Conservation (phyloP, 2,888 invertebrate genomes). For the Petrolisthes cinctipes region DNA sequence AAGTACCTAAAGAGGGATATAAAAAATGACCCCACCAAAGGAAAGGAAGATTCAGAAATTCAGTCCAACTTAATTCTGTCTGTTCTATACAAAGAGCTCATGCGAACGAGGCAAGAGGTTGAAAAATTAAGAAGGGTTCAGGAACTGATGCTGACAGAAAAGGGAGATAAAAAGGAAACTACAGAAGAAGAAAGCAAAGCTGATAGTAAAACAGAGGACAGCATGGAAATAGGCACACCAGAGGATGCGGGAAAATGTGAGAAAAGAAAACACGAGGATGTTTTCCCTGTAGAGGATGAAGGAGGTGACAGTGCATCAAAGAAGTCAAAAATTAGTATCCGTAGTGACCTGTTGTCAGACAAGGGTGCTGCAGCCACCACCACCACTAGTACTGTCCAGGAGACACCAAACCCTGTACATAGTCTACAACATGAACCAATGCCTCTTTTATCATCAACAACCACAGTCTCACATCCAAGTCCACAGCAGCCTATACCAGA, state of each 20-base stretch:
- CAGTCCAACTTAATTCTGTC: slow-evolving; percentile 41
- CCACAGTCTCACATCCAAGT: slow-evolving; percentile 1
- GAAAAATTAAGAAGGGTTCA: slow-evolving; percentile 57
- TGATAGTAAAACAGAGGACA: slow-evolving; percentile 12
- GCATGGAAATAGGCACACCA: no score
- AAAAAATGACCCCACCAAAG: background rate
- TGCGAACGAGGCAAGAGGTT: slow-evolving; percentile 57
- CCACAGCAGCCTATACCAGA: background rate
- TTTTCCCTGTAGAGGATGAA: background rate
- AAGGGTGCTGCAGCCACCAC: background rate
- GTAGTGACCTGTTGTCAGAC: slow-evolving; percentile 38
- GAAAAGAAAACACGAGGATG: slow-evolving; percentile 35
- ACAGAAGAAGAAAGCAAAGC: slow-evolving; percentile 15
- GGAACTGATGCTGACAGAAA: slow-evolving; percentile 56
- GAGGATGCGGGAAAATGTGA: slow-evolving; percentile 21
- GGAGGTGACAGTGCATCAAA: slow-evolving; percentile 6
- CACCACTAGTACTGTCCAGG: slow-evolving; percentile 8
- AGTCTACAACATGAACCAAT: background rate
- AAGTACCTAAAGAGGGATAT: slow-evolving; percentile 17
- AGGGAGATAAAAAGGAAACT: slow-evolving; percentile 50
- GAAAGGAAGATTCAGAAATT: slow-evolving; percentile 39
- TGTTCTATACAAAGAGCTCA: slow-evolving; percentile 49
- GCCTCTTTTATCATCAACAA: background rate
- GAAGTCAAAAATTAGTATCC: slow-evolving; percentile 47
- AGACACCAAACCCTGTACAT: background rate